Base-by-base conservation (phyloP, 2,113 vertebrate species). In the Nettapus auritus region DNA sequence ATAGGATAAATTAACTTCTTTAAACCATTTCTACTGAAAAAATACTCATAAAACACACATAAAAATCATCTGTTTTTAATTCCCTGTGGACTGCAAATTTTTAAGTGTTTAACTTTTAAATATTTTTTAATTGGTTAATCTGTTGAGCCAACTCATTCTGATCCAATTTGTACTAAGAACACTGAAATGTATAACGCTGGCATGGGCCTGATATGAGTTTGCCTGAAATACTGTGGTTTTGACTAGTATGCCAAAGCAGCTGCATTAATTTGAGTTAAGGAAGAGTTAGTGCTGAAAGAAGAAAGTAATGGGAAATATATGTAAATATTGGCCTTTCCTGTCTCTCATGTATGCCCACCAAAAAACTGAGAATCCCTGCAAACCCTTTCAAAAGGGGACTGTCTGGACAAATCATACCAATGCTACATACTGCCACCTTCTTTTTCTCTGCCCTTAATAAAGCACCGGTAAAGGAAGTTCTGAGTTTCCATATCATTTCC, bases 101-200 rank as follows among this genome's bases (percentile, higher is more conserved):
- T 3, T 64, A 81, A 95, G 26, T 87, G 25, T 7, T 64, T 94
- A 71, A 86, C 67, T 29, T 48, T 88, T 83, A 63, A 70, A 88
- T 16, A 48, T 93, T 86, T 28, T 85, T 96, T 95, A 88, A 56
- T 86, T 95, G 56, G 38, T 88, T 89, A 88, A 83, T 81, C 33
- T 75, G 20, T 36, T 91, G 52, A 71, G 9, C 63, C 71, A 88
- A 80, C 8, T 80, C 70, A 80, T 64, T 77, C 75, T 66, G 66
- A 16, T 88, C n/a, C 68, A 92, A 93, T 93, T 96, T 92, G 73
- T 83, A 97, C 63, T 82, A 83, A 94, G 95, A 89, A 22, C 68
- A 83, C 20, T 83, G 46, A 93, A 90, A 91, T 52, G 12, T 71
- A 46, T 28, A 34, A 68, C 74, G 77, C 48, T 94, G 76, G 36